Percentiles rank a stretch among this genome's conserved stretches.
These are phyloP conservation scores for Lota lota DNA, from an alignment of 2,113 vertebrate genomes.

Conservation along the genomic window DNA sequence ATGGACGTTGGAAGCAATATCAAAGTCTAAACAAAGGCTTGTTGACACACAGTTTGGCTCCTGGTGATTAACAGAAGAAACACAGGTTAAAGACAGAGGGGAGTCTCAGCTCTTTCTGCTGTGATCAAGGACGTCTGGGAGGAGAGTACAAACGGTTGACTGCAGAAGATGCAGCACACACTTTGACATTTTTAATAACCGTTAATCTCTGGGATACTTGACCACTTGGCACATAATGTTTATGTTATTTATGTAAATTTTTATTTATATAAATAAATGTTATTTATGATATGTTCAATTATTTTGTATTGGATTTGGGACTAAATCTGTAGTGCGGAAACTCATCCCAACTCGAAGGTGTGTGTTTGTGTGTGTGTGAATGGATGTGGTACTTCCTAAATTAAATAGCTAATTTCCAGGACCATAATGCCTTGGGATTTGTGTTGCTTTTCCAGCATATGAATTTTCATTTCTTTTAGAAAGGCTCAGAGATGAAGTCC, in stretches of 20 bases:
- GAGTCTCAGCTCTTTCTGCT: constrained; percentile 25
- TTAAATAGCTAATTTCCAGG: constrained; percentile 7
- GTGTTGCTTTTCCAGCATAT: constrained; percentile 25
- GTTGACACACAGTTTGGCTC: constrained; percentile 35
- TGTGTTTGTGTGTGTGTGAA: constrained; percentile 6
- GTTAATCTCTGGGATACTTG: not conserved
- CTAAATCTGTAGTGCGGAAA: not conserved
- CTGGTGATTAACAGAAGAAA: constrained; percentile 53
- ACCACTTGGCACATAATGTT: too few species aligned
- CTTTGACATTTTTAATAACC: not conserved
- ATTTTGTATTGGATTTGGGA: not conserved
- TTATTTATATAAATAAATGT: too few species aligned
- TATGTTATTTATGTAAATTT: too few species aligned
- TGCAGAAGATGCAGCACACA: not conserved
- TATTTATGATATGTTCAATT: not conserved
- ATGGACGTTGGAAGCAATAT: constrained; percentile 41
- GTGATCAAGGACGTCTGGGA: constrained; percentile 45
- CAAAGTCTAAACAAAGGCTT: constrained; percentile 47
- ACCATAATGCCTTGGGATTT: constrained; percentile 17
- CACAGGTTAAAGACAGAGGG: constrained; percentile 57
- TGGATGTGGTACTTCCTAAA: not conserved
- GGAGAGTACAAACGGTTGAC: constrained; percentile 4
- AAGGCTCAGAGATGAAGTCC: constrained; percentile 10
- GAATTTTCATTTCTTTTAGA: constrained; percentile 19
- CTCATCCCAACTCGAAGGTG: not conserved